Percentiles rank a stretch among this genome's conserved stretches.
phyloP scores from a whole-genome alignment of 1,140 invertebrate species.

The Pogonognathellus flavescens region DNA sequence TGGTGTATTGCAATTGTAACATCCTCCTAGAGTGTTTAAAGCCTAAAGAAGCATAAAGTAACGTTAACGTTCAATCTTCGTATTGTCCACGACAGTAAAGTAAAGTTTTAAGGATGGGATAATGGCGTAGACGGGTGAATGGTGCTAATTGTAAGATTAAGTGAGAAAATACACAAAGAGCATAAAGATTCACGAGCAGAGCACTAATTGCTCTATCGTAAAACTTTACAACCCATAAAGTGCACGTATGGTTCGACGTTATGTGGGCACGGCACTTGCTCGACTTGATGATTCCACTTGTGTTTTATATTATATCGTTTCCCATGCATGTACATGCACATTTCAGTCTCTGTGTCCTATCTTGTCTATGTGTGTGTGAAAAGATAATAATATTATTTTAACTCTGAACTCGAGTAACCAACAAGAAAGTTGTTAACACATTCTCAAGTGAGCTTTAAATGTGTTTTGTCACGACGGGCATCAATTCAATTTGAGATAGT shows the following conservation, averaged over 20 bases:
- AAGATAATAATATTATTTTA: not conserved
- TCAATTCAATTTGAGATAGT: slow-evolving; percentile 24
- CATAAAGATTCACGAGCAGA: not conserved
- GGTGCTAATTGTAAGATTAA: slow-evolving; percentile 11
- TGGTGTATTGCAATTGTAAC: no score
- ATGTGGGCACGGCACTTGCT: not conserved
- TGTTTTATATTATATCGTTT: no score
- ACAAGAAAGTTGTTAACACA: slow-evolving; percentile 36
- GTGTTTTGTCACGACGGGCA: slow-evolving; percentile 1
- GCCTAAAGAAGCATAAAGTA: no score
- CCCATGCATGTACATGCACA: no score
- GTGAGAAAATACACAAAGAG: not conserved
- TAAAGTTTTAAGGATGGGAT: no score
- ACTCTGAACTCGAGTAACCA: not conserved
- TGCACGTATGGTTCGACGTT: slow-evolving; percentile 25
- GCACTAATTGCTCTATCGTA: slow-evolving; percentile 3
- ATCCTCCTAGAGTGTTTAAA: no score
- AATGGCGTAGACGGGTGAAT: not conserved
- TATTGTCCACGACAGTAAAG: no score
- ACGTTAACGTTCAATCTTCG: no score
- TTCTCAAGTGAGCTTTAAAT: slow-evolving; percentile 31
- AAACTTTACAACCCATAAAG: slow-evolving; percentile 30
- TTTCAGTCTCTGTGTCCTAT: no score
- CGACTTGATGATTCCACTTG: no score
- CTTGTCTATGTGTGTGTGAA: not conserved